Conservation (phyloP, 2,888 invertebrate genomes). For the Metalampra italica region DNA sequence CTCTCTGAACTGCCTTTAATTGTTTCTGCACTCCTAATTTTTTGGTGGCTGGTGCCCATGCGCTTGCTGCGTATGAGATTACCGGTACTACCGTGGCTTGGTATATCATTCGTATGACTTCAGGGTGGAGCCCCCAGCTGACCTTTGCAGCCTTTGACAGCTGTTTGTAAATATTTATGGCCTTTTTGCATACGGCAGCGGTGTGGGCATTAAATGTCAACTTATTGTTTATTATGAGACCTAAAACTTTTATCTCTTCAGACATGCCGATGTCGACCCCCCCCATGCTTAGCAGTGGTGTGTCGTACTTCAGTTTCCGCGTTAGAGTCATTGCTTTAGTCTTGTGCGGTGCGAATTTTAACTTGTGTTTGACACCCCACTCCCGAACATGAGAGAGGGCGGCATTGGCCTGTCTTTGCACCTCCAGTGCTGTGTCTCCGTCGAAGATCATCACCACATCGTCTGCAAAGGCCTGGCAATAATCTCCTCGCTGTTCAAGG, state of each 20-base stretch:
- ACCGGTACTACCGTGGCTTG: background rate
- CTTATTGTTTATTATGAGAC: conserved; percentile 10
- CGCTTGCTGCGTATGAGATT: background rate
- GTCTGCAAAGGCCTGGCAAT: conserved; percentile 15
- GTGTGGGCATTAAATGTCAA: conserved; percentile 12
- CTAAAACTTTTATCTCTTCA: background rate
- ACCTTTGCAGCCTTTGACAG: conserved; percentile 4
- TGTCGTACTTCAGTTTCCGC: conserved; percentile 8
- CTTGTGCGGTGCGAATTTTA: conserved; percentile 13
- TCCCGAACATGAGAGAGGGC: conserved; percentile 7
- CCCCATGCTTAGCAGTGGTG: conserved; percentile 12
- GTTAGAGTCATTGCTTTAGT: conserved; percentile 12
- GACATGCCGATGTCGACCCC: too few species aligned
- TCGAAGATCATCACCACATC: conserved; percentile 9
- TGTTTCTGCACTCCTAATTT: background rate
- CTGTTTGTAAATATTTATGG: background rate
- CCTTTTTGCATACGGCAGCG: conserved; percentile 6
- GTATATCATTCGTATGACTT: background rate
- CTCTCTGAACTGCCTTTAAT: background rate
- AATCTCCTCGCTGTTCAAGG: background rate
- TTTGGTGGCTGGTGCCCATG: background rate
- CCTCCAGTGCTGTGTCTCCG: conserved; percentile 5
- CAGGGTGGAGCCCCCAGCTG: conserved; percentile 7
- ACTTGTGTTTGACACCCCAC: conserved; percentile 14
- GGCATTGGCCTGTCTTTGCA: conserved; percentile 8